These are phyloP conservation scores for Tragelaphus imberbis DNA, from an alignment of 2,113 vertebrate genomes.

Conservation along the genomic window DNA sequence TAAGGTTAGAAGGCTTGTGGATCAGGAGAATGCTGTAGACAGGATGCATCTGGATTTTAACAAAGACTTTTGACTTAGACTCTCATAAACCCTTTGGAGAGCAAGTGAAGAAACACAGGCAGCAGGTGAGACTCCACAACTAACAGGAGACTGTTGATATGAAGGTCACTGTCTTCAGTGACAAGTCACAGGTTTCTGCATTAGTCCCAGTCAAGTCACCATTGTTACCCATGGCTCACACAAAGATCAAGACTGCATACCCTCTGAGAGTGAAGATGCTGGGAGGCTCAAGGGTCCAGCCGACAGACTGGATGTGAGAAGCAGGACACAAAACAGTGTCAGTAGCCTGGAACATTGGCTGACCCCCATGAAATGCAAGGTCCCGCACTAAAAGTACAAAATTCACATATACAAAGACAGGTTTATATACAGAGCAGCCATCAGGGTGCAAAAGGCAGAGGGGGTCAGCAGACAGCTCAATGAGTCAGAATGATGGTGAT, in stretches of 20 bases:
- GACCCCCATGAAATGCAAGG: slow-evolving; percentile 22
- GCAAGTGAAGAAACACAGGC: slow-evolving; percentile 50
- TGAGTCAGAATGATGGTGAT: slow-evolving; percentile 40
- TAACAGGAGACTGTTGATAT: neutral
- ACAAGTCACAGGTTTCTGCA: neutral
- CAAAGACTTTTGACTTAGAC: slow-evolving; percentile 54
- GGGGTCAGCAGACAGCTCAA: neutral
- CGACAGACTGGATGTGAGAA: neutral
- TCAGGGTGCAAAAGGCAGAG: neutral
- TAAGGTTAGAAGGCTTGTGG: slow-evolving; percentile 66
- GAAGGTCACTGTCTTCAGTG: neutral
- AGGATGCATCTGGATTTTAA: slow-evolving; percentile 62
- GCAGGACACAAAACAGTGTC: slow-evolving; percentile 4
- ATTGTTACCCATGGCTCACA: neutral
- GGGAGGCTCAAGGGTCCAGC: neutral
- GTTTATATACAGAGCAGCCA: slow-evolving; percentile 13
- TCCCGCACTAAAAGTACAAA: neutral
- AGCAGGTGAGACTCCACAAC: slow-evolving; percentile 2
- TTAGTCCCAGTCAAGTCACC: neutral
- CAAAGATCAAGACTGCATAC: neutral
- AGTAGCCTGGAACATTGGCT: neutral
- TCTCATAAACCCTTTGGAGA: slow-evolving; percentile 16
- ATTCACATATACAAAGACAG: slow-evolving; percentile 34
- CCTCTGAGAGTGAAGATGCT: neutral
- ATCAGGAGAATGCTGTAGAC: slow-evolving; percentile 71